phyloP scores from a whole-genome alignment of 2,888 invertebrate genomes.

The Escarpia spicata region DNA sequence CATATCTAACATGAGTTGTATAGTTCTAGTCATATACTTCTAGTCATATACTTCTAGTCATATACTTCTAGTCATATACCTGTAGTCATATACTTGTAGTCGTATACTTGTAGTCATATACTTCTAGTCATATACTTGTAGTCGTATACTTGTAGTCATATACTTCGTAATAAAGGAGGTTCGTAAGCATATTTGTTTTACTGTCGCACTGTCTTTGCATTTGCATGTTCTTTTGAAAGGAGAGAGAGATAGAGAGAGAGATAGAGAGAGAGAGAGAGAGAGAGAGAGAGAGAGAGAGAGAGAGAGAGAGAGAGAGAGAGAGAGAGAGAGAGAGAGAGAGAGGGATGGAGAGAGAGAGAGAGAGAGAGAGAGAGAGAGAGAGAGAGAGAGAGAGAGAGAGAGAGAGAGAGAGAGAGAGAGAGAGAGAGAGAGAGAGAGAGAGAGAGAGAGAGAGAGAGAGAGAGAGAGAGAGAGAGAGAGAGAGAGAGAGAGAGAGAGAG shows the following conservation, averaged over 20 bases:
- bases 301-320: constrained; percentile 7
- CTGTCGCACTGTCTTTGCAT: no score
- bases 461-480: constrained; percentile 20
- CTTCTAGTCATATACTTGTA: no score
- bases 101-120: no score
- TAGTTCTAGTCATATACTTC: no score
- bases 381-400: constrained; percentile 19
- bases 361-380: constrained; percentile 18
- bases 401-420: constrained; percentile 20
- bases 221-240: no score
- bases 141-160: no score
- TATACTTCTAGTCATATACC: no score
- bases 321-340: constrained; percentile 17
- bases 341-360: constrained; percentile 7
- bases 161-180: no score
- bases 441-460: constrained; percentile 19
- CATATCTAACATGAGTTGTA: no score
- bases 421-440: constrained; percentile 18
- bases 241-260: not conserved
- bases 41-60: no score
- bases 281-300: not conserved
- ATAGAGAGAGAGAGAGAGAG: not conserved
- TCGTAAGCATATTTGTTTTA: no score
- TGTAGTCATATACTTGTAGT: no score
- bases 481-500: constrained; percentile 21